Percentiles rank a stretch among this genome's conserved stretches.
These are phyloP conservation scores for Origma solitaria DNA, from an alignment of 2,113 vertebrate genomes.

Conservation along the genomic window DNA sequence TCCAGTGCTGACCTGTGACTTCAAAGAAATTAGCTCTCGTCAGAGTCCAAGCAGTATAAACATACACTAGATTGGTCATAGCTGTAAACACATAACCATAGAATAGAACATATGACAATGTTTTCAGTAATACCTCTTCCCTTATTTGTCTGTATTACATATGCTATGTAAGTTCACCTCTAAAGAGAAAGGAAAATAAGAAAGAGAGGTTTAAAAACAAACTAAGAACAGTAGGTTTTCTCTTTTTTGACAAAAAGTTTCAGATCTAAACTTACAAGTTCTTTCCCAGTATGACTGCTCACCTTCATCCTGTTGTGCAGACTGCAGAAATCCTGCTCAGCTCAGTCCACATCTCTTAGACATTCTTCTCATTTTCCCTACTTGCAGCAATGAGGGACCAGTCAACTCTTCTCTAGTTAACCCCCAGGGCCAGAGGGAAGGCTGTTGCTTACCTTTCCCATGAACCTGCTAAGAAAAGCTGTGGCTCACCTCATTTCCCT, in stretches of 20 bases:
- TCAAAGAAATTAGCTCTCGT: background rate
- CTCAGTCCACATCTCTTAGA: background rate
- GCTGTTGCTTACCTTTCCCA: background rate
- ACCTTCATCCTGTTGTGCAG: background rate
- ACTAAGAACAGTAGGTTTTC: background rate
- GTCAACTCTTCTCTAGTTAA: background rate
- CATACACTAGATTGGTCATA: background rate
- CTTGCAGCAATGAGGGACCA: background rate
- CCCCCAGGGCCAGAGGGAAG: background rate
- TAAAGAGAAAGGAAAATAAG: background rate
- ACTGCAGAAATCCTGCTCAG: background rate
- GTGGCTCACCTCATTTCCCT: background rate
- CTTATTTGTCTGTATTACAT: background rate
- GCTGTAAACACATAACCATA: background rate
- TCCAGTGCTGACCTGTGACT: background rate
- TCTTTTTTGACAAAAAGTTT: background rate
- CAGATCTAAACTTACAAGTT: background rate
- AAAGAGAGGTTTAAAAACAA: background rate
- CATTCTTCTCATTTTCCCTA: background rate
- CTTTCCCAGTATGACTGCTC: background rate
- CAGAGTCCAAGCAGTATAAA: background rate
- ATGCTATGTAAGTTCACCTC: background rate
- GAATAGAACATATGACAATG: background rate
- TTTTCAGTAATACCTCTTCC: background rate
- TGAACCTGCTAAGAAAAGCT: background rate